Base-by-base conservation (phyloP, 1,140 invertebrate genomes). In the Bactericera cockerelli region DNA sequence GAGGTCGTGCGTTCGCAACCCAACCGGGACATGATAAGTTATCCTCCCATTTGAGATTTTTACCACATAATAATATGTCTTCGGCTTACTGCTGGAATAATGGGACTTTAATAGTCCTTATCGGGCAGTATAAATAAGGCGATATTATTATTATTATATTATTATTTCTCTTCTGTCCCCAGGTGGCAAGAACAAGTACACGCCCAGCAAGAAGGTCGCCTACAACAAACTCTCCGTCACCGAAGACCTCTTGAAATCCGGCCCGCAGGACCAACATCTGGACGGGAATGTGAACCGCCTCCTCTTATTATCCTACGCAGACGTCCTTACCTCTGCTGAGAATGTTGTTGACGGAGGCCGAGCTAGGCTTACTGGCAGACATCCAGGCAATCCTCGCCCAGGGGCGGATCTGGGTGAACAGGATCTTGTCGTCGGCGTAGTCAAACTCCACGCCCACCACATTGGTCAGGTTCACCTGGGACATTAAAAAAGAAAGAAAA, bases 401-500 rank as follows among this genome's bases (percentile, higher is more conserved):
- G 0, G 91, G 91, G 66, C 89, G 76, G 28, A 94, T 93, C 74
- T 95, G 90, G 0, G 91, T 93, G 67, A 91, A 94, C 63, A 94
- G 81, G 54, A 97, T 69, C 58, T 82, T 83, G 54, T 93, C 85
- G 59, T 97, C 86, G 0, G 78, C 77, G 66, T 89, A 93, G 72
- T 98, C 93, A 69, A 98, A 97, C 71, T 98, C 95, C 24, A 99
- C 76, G 0, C 93, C 93, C 1, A 98, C 94, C 1, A 98, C 93
- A 68, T 98, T 98, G 0, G 92, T 94, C 31, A 98, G 75, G 67
- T 96, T 97, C 0, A 80, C 82, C 38, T 77, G 68, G 21, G 66
- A 64, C 28, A 31, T 31, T n/a, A n/a, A n/a, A n/a, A n/a, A n/a
- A n/a, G n/a, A 62, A 65, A 56, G 36, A 31, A 59, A 21, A 57